Percentiles rank a stretch among this genome's conserved stretches.
Evolutionary conservation across 2,888 invertebrate genomes (phyloP).

Genomic region (Drosophila aldrichi): DNA sequence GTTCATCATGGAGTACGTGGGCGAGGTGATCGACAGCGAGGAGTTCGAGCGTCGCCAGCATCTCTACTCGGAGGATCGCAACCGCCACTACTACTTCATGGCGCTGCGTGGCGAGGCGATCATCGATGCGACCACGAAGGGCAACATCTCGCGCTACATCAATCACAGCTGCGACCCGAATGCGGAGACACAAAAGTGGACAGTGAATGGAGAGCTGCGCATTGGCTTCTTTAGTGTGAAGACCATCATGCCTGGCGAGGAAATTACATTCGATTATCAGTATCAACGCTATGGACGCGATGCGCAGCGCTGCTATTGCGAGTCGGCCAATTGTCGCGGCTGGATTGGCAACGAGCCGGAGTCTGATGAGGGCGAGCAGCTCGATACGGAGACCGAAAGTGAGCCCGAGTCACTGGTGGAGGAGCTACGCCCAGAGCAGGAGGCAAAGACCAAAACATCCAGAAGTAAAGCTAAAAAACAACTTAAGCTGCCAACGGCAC

Average conservation of each 20-base stretch:
- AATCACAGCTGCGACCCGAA: conserved; percentile 99
- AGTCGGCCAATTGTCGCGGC: conserved; percentile 94
- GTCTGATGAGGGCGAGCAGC: conserved; percentile 88
- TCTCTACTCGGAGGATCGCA: conserved; percentile 95
- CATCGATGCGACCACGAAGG: conserved; percentile 98
- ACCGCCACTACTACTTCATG: conserved; percentile 99
- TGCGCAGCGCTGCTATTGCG: conserved; percentile 98
- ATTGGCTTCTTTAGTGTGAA: conserved; percentile 98
- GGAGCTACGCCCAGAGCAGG: conserved; percentile 35
- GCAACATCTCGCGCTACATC: conserved; percentile 98
- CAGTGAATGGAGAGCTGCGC: conserved; percentile 95
- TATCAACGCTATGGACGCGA: conserved; percentile 98
- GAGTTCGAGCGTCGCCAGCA: conserved; percentile 95
- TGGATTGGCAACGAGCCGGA: conserved; percentile 97
- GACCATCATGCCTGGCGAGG: conserved; percentile 94
- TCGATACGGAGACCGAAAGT: conserved; percentile 65
- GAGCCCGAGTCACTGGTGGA: conserved; percentile 90
- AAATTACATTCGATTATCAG: conserved; percentile 99
- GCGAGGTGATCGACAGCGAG: conserved; percentile 96
- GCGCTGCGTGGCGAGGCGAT: conserved; percentile 96
- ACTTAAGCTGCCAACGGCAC: conserved; percentile 26
- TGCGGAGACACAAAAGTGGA: conserved; percentile 99
- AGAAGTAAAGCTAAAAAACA: conserved; percentile 30
- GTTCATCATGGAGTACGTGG: conserved; percentile 99
- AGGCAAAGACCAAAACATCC: conserved; percentile 36